A percentile compares a stretch with the other conserved stretches of the same genome.
Evolutionary conservation across 2,797 vertebrate genomes (phyloP).

Genomic region (Myripristis murdjan): DNA sequence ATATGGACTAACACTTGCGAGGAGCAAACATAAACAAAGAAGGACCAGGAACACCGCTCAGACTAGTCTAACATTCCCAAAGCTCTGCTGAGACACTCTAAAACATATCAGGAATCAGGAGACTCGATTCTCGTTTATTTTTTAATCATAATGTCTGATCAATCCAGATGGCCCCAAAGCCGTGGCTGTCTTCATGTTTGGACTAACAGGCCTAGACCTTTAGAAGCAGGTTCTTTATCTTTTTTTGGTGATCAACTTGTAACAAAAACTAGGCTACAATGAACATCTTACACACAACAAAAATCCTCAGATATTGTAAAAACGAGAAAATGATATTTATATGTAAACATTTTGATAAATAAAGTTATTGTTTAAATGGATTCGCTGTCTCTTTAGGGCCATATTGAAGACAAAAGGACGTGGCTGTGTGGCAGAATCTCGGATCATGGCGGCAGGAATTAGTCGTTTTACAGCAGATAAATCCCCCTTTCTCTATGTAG

Average conservation of each 20-base stretch:
- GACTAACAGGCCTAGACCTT: conserved; percentile 65
- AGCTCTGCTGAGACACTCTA: conserved; percentile 80
- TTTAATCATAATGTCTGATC: conserved; percentile 77
- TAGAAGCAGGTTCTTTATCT: conserved; percentile 63
- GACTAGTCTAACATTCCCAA: conserved; percentile 85
- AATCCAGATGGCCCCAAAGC: conserved; percentile 85
- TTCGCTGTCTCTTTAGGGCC: conserved; percentile 56
- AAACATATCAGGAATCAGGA: conserved; percentile 85
- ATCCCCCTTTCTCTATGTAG: conserved; percentile 73
- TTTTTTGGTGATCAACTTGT: conserved; percentile 67
- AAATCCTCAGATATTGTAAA: conserved; percentile 92
- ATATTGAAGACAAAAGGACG: not conserved
- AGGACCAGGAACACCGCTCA: conserved; percentile 70
- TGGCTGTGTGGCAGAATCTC: conserved; percentile 46
- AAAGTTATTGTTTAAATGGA: conserved; percentile 92
- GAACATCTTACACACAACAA: conserved; percentile 79
- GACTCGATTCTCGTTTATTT: conserved; percentile 77
- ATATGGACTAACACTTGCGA: conserved; percentile 89
- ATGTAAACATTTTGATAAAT: conserved; percentile 99
- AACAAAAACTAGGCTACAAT: conserved; percentile 58
- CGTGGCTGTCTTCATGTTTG: conserved; percentile 62
- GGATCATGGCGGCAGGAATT: conserved; percentile 68
- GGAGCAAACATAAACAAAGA: conserved; percentile 77
- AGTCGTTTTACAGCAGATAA: conserved; percentile 74
- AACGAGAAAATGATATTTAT: conserved; percentile 97